These are phyloP conservation scores for Corythoichthys haematopterus DNA, from an alignment of 2,113 vertebrate species.

Conservation along the genomic window DNA sequence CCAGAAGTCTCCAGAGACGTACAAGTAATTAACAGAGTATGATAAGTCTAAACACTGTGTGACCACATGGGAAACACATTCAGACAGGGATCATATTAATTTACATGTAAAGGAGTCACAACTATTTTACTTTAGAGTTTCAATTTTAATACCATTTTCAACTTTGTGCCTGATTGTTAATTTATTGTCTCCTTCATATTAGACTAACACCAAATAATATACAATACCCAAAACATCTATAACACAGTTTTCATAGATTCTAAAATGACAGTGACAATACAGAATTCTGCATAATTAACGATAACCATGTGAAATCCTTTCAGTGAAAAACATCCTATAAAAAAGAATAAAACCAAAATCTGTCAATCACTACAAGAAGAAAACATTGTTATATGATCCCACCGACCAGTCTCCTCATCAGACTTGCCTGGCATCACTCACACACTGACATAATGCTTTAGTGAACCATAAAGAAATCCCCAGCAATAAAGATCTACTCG, in stretches of 20 bases:
- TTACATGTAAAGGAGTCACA: constrained; percentile 15
- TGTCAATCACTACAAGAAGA: not conserved
- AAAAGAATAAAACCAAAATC: not conserved
- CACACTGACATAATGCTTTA: constrained; percentile 23
- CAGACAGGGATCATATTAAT: constrained; percentile 21
- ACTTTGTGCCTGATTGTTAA: no score
- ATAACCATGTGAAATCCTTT: not conserved
- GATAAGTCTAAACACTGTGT: constrained; percentile 59
- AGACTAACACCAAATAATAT: no score
- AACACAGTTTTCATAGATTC: not conserved
- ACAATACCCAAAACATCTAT: not conserved
- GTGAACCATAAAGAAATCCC: constrained; percentile 30
- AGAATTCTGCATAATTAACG: no score
- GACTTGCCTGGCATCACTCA: constrained; percentile 3
- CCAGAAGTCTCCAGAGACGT: constrained; percentile 40
- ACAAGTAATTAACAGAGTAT: constrained; percentile 66
- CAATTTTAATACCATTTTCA: no score
- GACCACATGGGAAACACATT: constrained; percentile 41
- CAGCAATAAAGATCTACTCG: constrained; percentile 20
- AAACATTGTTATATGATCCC: not conserved
- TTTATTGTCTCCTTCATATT: no score
- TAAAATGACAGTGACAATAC: not conserved
- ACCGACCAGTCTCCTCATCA: not conserved
- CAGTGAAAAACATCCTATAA: not conserved
- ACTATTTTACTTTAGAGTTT: not conserved